Evolutionary conservation across 2,797 vertebrate genomes (phyloP).

Genomic region (Necrosyrtes monachus): DNA sequence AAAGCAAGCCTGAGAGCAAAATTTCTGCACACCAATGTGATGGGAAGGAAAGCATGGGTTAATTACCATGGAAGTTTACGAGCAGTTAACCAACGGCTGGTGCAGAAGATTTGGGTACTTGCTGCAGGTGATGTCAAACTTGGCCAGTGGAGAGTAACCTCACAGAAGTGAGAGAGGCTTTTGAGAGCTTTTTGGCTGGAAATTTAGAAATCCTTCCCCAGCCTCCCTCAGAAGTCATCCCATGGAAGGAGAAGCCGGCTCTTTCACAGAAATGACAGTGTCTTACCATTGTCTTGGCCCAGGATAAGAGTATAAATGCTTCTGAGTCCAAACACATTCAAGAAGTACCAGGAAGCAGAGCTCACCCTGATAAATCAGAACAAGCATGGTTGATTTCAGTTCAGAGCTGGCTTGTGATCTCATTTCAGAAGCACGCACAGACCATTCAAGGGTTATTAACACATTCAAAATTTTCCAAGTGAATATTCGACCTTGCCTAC

Average conservation of each 20-base stretch:
- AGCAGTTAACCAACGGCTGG: not conserved
- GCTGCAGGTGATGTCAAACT: not conserved
- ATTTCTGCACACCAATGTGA: not conserved
- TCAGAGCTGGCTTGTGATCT: not conserved
- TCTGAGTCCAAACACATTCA: slow-evolving; percentile 97
- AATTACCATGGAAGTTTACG: not conserved
- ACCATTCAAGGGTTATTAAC: not conserved
- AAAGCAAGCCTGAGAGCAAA: not conserved
- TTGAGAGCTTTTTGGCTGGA: not conserved
- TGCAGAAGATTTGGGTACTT: not conserved
- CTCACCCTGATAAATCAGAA: slow-evolving; percentile 87
- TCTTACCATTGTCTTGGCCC: slow-evolving; percentile 97
- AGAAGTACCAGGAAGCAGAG: slow-evolving; percentile 98
- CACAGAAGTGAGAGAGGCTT: not conserved
- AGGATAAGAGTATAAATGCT: slow-evolving; percentile 99
- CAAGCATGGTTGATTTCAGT: not conserved
- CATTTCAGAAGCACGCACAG: not conserved
- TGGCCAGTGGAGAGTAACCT: not conserved
- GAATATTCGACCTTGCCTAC: not conserved
- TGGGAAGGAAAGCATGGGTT: not conserved
- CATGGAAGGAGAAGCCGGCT: not conserved
- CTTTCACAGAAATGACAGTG: not conserved
- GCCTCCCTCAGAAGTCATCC: not conserved
- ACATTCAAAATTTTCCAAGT: not conserved
- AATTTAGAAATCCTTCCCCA: not conserved